These are phyloP conservation scores for Dromas ardeola DNA, from an alignment of 2,113 vertebrate genomes.

Conservation along the genomic window DNA sequence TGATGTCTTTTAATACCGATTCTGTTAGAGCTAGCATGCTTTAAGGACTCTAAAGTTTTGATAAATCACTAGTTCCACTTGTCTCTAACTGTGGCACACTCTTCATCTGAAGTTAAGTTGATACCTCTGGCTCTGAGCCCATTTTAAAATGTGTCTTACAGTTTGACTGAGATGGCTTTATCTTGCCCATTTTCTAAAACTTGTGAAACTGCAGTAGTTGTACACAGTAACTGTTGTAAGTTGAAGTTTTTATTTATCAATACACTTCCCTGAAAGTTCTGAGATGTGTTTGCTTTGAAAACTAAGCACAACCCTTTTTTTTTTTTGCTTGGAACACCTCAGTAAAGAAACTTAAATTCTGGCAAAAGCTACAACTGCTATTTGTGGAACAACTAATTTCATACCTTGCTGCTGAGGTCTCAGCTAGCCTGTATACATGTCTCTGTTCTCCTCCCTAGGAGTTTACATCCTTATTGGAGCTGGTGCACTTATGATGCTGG, in stretches of 20 bases:
- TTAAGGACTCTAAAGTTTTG: not conserved
- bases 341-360: not conserved
- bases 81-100: not conserved
- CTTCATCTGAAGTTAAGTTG: not conserved
- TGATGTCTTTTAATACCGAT: not conserved
- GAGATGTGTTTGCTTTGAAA: not conserved
- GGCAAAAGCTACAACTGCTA: not conserved
- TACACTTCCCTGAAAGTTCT: not conserved
- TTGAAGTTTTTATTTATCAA: not conserved
- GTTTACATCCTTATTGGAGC: constrained; percentile 93
- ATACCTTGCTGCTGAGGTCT: not conserved
- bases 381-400: not conserved
- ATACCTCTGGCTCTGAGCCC: not conserved
- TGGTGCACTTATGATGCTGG: constrained; percentile 95
- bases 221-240: not conserved
- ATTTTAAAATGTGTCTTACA: not conserved
- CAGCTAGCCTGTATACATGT: not conserved
- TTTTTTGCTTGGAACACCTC: not conserved
- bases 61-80: not conserved
- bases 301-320: not conserved
- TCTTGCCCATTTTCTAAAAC: not conserved
- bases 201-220: not conserved
- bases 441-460: constrained; percentile 67
- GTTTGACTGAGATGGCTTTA: not conserved
- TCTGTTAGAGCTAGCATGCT: not conserved